Conservation (phyloP, 2,888 invertebrate genomes). For the Alviniconcha strummeri region DNA sequence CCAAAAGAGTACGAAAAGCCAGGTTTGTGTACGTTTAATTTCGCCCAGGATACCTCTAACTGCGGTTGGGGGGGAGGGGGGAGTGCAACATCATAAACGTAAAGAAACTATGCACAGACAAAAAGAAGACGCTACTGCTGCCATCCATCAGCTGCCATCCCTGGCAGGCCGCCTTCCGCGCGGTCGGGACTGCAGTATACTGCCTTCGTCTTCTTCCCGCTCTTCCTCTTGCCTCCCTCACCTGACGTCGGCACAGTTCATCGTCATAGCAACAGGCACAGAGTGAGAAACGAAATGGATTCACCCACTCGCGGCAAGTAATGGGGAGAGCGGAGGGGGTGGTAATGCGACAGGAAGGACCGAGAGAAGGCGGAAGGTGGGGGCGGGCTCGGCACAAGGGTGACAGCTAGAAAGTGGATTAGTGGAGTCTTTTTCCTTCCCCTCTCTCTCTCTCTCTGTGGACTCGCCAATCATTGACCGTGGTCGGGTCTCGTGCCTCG, state of each 20-base stretch:
- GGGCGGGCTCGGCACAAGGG: not conserved
- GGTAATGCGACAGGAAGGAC: not conserved
- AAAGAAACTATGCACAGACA: too few species aligned
- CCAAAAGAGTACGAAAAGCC: not conserved
- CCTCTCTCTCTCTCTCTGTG: not conserved
- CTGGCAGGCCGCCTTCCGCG: too few species aligned
- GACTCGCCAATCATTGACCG: not conserved
- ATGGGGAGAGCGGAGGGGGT: not conserved
- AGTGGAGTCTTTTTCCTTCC: not conserved
- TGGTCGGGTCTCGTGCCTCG: not conserved
- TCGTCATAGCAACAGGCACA: conserved; percentile 6
- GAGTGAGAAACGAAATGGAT: not conserved
- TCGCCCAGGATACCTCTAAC: not conserved
- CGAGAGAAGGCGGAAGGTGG: not conserved
- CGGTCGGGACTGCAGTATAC: too few species aligned
- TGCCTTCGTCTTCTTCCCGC: not conserved
- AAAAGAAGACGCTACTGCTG: too few species aligned
- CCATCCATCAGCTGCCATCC: too few species aligned
- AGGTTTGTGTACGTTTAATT: not conserved
- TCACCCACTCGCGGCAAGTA: not conserved
- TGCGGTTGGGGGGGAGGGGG: not conserved
- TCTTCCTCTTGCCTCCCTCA: not conserved
- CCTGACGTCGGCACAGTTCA: not conserved
- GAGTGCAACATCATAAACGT: not conserved
- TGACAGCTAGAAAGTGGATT: not conserved